These are phyloP conservation scores for Drosophila mulleri DNA, from an alignment of 2,888 invertebrate species.

Conservation along the genomic window DNA sequence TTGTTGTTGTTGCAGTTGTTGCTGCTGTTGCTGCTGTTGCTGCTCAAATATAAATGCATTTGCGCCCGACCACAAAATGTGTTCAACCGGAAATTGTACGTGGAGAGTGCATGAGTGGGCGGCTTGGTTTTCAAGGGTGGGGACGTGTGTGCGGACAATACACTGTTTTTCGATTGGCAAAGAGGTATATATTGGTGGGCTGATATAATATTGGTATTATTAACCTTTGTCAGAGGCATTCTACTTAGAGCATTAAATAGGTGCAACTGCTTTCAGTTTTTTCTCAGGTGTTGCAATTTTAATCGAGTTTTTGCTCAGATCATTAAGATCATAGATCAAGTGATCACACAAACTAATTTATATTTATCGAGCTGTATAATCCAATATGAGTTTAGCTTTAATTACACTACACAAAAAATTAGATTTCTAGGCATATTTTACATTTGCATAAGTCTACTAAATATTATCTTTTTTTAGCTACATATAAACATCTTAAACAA, in stretches of 20 bases:
- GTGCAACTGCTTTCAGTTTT: too few relatives aligned
- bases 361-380: too few relatives aligned
- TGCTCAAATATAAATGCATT: slow-evolving; percentile 80
- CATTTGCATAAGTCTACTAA: too few relatives aligned
- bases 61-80: slow-evolving; percentile 82
- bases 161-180: neutral
- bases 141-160: slow-evolving; percentile 9
- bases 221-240: neutral
- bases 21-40: slow-evolving; percentile 45
- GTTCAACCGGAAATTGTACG: slow-evolving; percentile 83
- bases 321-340: too few relatives aligned
- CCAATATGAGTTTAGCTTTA: too few relatives aligned
- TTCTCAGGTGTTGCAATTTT: too few relatives aligned
- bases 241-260: too few relatives aligned
- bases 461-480: too few relatives aligned
- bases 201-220: neutral
- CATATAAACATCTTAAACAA: neutral
- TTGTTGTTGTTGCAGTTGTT: slow-evolving; percentile 36
- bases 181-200: neutral
- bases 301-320: too few relatives aligned
- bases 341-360: too few relatives aligned
- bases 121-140: slow-evolving; percentile 33
- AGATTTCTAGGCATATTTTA: too few relatives aligned
- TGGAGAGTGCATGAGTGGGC: slow-evolving; percentile 67
- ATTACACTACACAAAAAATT: too few relatives aligned